These are phyloP conservation scores for Nematolebias whitei DNA, from an alignment of 2,113 vertebrate genomes.

Conservation along the genomic window DNA sequence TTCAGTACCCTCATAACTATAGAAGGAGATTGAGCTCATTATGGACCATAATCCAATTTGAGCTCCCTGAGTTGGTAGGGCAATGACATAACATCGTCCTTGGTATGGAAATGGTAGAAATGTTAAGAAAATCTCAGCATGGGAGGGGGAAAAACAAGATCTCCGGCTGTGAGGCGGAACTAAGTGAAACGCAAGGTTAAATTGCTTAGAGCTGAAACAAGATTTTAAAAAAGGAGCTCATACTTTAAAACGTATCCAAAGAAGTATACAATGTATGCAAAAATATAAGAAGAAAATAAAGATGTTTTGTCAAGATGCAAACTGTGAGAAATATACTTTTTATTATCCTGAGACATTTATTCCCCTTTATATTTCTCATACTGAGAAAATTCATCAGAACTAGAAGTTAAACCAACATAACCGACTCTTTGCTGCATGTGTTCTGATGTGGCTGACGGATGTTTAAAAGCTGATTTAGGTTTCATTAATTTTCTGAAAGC, in stretches of 20 bases:
- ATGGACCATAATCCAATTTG: slow-evolving; percentile 64
- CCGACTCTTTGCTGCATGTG: slow-evolving; percentile 1
- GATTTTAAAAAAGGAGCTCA: background rate
- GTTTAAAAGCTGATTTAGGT: slow-evolving; percentile 21
- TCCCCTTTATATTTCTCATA: slow-evolving; percentile 14
- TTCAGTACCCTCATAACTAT: slow-evolving; percentile 59
- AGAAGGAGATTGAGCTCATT: slow-evolving; percentile 62
- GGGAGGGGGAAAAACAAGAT: slow-evolving; percentile 6
- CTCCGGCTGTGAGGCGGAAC: slow-evolving; percentile 28
- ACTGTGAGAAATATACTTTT: slow-evolving; percentile 30
- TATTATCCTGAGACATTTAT: slow-evolving; percentile 36
- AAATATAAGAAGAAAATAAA: slow-evolving; percentile 25
- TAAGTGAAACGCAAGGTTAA: slow-evolving; percentile 36
- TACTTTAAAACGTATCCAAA: background rate
- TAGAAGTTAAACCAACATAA: slow-evolving; percentile 3
- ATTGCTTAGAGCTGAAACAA: background rate
- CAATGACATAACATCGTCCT: slow-evolving; percentile 66
- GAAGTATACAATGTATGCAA: slow-evolving; percentile 13
- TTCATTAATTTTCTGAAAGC: slow-evolving; percentile 12
- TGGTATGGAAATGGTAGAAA: slow-evolving; percentile 49
- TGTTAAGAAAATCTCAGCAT: slow-evolving; percentile 30
- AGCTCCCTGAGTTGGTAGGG: slow-evolving; percentile 44
- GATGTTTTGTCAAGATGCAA: slow-evolving; percentile 21
- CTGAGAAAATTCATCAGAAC: slow-evolving; percentile 22
- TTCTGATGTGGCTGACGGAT: slow-evolving; percentile 19